Evolutionary conservation across 2,113 vertebrate genomes (phyloP), one percentile per base, ranked within the genome.

Genomic region (Heptranchias perlo): DNA sequence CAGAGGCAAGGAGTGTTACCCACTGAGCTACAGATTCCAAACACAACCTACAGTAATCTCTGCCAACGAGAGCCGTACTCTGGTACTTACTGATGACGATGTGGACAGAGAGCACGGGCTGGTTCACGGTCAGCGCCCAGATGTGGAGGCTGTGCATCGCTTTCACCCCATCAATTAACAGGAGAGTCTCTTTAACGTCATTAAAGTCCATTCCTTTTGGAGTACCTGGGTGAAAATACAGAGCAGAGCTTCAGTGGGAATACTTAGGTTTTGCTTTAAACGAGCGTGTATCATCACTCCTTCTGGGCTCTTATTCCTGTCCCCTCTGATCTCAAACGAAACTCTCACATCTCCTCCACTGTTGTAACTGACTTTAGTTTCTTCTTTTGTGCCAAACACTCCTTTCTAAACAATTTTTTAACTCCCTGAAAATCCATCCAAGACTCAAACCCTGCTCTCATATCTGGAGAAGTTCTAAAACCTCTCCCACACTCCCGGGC

Each of bases 111-210:
- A 99, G 97, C 96, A 99, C 96, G 0, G 98, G 97, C 95, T 98
- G 98, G 0, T 97, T 97, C 0, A 97, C 97, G 0, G 98, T 99
- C 96, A 99, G 98, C 0, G 98, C 98, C 99, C 99, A 99, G 96
- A 98, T 97, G 96, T 98, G 98, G 52, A 99, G 98, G 96, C 98
- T 98, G 97, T 99, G 98, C 73, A 98, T 97, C 0, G 97, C 97
- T 93, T 97, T 97, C 61, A 99, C 98, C 0, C 98, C 98, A 13
- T 52, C 94, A 96, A 99, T 97, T 0, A 98, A 98, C 96, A 98
- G 98, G 96, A 99, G 97, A 62, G 96, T 96, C 1, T 98, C 97
- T 91, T 73, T 97, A 78, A 99, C 98, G 0, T 97, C 52, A 0
- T 97, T 97, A 96, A 98, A 98, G 13, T 98, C 97, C 67, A 99